These are phyloP conservation scores for Oncorhynchus tshawytscha DNA, from an alignment of 2,113 vertebrate species.

Conservation along the genomic window DNA sequence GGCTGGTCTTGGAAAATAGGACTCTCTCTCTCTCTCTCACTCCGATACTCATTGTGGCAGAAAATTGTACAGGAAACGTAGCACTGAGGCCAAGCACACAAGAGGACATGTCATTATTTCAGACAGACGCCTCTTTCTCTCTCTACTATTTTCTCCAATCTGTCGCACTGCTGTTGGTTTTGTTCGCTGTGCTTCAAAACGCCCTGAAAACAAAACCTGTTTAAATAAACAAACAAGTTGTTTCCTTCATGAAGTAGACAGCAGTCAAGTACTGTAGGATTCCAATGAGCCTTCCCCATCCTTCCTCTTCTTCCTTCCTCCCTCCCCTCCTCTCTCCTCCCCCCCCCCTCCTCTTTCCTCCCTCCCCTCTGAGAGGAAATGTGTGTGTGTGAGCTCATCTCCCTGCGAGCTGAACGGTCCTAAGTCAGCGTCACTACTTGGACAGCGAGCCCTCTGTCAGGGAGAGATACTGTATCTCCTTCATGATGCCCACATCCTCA, in stretches of 20 bases:
- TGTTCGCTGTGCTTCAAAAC: too few relatives aligned
- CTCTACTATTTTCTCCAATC: background rate
- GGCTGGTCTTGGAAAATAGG: background rate
- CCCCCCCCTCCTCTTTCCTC: background rate
- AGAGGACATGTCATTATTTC: background rate
- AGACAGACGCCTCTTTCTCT: background rate
- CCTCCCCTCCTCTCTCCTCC: background rate
- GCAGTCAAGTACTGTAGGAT: background rate
- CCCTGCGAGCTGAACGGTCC: too few relatives aligned
- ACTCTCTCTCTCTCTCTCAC: too few relatives aligned
- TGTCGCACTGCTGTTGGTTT: too few relatives aligned
- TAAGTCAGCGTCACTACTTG: too few relatives aligned
- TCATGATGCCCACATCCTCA: too few relatives aligned
- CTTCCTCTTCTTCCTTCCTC: background rate
- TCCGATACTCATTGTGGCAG: background rate
- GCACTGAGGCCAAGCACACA: conserved; percentile 3
- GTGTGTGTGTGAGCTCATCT: background rate
- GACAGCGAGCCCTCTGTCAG: too few relatives aligned
- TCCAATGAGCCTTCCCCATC: background rate
- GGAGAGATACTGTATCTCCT: too few relatives aligned
- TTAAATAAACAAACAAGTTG: background rate
- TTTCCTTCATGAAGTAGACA: background rate
- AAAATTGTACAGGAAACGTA: conserved; percentile 13
- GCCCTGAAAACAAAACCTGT: background rate
- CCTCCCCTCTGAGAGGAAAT: too few relatives aligned